Evolutionary conservation across 2,888 invertebrate genomes (phyloP), one percentile per base, ranked within the genome.

Genomic region (Amblyjoppa proteus): DNA sequence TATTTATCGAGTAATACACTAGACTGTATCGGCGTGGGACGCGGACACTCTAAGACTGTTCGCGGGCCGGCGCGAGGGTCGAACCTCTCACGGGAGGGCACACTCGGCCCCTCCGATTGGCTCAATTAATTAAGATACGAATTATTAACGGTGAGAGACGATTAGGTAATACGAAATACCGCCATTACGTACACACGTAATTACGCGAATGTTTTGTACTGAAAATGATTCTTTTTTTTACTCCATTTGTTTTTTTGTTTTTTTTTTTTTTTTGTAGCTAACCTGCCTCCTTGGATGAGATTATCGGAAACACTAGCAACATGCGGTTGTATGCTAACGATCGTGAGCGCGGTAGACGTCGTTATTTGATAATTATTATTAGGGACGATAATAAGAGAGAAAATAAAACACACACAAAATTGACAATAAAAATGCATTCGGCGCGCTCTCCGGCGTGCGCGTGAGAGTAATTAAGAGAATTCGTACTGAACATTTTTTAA

Each of bases 271-370:
- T 76, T 82, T 84, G 25, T 7, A 68, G 69, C 31, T 83, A 90
- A 93, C 93, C 93, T 93, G 92, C 92, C 92, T 90, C 90, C 89
- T 87, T 91, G 90, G 89, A 90, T 51, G 81, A 90, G 70, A 87
- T 92, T 90, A 91, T 91, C 89, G 89, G 89, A 90, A 89, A 88
- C 87, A 88, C 87, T 86, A 89, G 89, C 88, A 89, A 89, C 89
- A 87, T 51, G 80, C 75, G 83, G 83, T 78, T 71, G 85, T 87
- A 87, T 87, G 87, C 87, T 87, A 83, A 83, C 84, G 84, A 86
- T 82, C 85, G 82, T 84, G 86, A 85, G 84, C 84, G 81, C 86
- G 81, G 81, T 73, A 69, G 83, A 79, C 81, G 81, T 87, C 84
- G 83, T 74, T 77, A 64, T 76, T 80, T 71, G 77, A 84, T 53